Conservation (phyloP, 2,888 invertebrate species). For the Cephalotes varians region DNA sequence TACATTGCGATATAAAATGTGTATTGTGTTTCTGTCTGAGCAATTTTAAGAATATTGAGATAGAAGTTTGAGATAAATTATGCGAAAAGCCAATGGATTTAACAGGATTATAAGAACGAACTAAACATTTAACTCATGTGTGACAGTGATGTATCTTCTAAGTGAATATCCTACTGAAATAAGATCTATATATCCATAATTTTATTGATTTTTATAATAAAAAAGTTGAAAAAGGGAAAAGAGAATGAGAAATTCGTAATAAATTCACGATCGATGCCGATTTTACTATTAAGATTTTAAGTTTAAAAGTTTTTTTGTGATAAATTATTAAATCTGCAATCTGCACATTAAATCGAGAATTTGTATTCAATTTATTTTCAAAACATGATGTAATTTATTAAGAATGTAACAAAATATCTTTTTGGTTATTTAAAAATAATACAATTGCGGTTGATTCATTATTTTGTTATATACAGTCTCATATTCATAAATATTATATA, state of each 20-base stretch:
- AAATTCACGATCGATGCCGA: background rate
- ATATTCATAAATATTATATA: too few relatives aligned
- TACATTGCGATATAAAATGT: background rate
- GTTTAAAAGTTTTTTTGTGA: background rate
- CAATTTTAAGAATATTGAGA: background rate
- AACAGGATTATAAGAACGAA: background rate
- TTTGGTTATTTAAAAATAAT: background rate
- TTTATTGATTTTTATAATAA: background rate
- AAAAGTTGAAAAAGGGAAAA: too few relatives aligned
- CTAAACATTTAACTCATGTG: background rate
- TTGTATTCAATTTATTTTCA: too few relatives aligned
- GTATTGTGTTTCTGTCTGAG: background rate
- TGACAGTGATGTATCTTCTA: background rate
- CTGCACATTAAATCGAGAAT: background rate
- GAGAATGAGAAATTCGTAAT: background rate
- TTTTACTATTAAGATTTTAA: conserved; percentile 27
- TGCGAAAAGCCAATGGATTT: background rate
- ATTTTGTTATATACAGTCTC: too few relatives aligned
- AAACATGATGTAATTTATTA: background rate
- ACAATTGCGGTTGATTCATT: background rate
- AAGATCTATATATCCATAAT: conserved; percentile 10
- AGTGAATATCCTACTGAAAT: background rate
- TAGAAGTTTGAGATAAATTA: conserved; percentile 3
- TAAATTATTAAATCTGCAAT: background rate
- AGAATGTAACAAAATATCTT: background rate